phyloP scores from a whole-genome alignment of 2,888 invertebrate species.

The Thumatha senex region DNA sequence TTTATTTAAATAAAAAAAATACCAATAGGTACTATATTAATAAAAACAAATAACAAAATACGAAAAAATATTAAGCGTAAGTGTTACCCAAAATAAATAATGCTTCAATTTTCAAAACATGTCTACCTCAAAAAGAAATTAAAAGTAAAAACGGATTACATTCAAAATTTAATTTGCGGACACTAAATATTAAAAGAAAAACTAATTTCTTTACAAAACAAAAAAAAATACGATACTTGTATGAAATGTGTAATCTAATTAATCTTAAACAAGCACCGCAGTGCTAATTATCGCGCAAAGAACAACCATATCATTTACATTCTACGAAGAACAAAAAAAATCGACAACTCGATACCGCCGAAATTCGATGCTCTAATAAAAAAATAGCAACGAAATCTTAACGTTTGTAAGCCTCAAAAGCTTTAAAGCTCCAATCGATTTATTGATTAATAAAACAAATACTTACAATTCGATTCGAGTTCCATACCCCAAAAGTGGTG shows the following conservation, averaged over 20 bases:
- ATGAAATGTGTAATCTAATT: slow-evolving; percentile 21
- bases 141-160: too few relatives aligned
- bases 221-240: background rate
- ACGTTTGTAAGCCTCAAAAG: slow-evolving; percentile 40
- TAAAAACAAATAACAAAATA: too few relatives aligned
- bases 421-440: slow-evolving; percentile 58
- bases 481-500: slow-evolving; percentile 43
- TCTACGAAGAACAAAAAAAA: slow-evolving; percentile 22
- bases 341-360: slow-evolving; percentile 32
- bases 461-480: slow-evolving; percentile 57
- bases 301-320: slow-evolving; percentile 32
- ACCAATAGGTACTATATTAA: too few relatives aligned
- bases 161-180: too few relatives aligned
- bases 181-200: background rate
- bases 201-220: background rate
- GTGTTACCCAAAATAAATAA: too few relatives aligned
- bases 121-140: too few relatives aligned
- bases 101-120: too few relatives aligned
- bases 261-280: slow-evolving; percentile 12
- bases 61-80: too few relatives aligned
- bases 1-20: too few relatives aligned
- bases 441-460: slow-evolving; percentile 35
- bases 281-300: slow-evolving; percentile 17
- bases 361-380: slow-evolving; percentile 43
- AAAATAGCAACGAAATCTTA: slow-evolving; percentile 46